Evolutionary conservation across 1,140 invertebrate genomes (phyloP).

Genomic region (Aphidius gifuensis): DNA sequence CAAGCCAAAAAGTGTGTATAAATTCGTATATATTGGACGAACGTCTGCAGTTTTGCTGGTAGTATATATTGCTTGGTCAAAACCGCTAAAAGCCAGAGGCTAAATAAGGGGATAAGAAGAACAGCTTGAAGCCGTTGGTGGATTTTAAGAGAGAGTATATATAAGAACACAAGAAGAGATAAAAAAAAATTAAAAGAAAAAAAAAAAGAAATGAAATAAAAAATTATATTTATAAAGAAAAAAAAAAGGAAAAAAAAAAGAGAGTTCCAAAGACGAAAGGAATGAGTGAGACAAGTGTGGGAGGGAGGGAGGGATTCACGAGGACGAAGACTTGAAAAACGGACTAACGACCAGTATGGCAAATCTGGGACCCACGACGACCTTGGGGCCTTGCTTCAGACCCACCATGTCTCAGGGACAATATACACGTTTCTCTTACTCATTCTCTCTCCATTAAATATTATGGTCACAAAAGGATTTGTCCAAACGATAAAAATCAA

Average conservation of each 20-base stretch:
- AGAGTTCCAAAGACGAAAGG: slow-evolving; percentile 4
- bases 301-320: background rate
- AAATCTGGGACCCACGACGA: slow-evolving; percentile 48
- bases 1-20: too few species aligned
- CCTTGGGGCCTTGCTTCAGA: slow-evolving; percentile 44
- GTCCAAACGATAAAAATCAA: too few species aligned
- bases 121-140: too few species aligned
- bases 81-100: slow-evolving; percentile 34
- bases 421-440: slow-evolving; percentile 27
- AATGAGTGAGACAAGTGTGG: background rate
- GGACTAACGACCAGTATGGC: slow-evolving; percentile 9
- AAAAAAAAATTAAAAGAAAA: too few species aligned
- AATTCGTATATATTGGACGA: background rate
- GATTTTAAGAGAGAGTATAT: too few species aligned
- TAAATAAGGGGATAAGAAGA: slow-evolving; percentile 32
- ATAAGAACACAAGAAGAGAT: too few species aligned
- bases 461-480: too few species aligned
- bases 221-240: too few species aligned
- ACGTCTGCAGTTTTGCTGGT: too few species aligned
- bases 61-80: background rate
- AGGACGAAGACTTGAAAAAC: slow-evolving; percentile 18
- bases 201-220: too few species aligned
- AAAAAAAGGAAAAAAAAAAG: too few species aligned
- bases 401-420: slow-evolving; percentile 40
- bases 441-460: slow-evolving; percentile 8